Conservation (phyloP, 2,797 vertebrate species). For the Delichon dasypus region DNA sequence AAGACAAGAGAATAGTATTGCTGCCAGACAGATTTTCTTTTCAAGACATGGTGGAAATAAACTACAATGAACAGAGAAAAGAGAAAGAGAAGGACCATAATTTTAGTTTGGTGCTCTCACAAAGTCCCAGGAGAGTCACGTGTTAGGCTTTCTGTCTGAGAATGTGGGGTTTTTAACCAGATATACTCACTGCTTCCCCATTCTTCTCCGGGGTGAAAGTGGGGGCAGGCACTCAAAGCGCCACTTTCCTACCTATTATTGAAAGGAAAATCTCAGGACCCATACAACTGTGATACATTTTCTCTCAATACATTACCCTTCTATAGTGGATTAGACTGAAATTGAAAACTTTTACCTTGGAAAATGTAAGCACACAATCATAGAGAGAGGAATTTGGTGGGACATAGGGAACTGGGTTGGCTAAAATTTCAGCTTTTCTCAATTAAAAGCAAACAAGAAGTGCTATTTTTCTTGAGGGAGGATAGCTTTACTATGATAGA, state of each 20-base stretch:
- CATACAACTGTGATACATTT: neutral
- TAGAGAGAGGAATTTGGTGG: neutral
- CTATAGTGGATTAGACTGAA: neutral
- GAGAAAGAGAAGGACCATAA: neutral
- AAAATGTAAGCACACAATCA: neutral
- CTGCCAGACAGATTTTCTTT: slow-evolving; percentile 28
- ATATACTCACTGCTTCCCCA: neutral
- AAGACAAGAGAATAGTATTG: neutral
- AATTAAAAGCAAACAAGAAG: neutral
- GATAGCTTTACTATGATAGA: neutral
- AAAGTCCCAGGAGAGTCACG: neutral
- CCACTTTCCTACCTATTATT: neutral
- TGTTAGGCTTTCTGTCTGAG: neutral
- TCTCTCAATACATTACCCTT: neutral
- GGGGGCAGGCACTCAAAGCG: neutral
- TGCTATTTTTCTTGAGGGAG: neutral
- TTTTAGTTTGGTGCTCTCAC: neutral
- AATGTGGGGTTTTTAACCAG: neutral
- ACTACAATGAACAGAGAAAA: neutral
- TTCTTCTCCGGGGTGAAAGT: neutral
- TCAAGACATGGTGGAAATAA: neutral
- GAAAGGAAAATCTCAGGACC: neutral
- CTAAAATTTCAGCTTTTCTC: neutral
- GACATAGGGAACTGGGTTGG: neutral
- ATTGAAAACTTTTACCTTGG: neutral